Evolutionary conservation across 2,113 vertebrate species (phyloP).

Genomic region (Bagarius yarrelli): DNA sequence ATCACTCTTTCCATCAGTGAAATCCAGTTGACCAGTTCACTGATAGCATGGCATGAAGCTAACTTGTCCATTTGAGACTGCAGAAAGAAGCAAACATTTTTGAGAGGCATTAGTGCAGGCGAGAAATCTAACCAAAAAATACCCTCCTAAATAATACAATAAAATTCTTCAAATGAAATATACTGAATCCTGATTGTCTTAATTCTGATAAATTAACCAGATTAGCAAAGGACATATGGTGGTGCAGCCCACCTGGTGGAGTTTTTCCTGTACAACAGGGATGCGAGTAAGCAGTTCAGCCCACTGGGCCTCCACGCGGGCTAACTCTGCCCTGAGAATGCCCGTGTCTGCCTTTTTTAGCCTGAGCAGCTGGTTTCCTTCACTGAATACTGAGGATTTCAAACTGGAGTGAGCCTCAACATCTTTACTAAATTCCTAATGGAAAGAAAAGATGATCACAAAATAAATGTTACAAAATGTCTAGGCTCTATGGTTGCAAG

Average conservation of each 20-base stretch:
- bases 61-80: constrained; percentile 98
- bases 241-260: constrained; percentile 84
- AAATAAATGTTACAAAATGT: not conserved
- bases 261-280: constrained; percentile 90
- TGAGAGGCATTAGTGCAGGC: not conserved
- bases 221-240: constrained; percentile 36
- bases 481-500: not conserved
- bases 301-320: constrained; percentile 86
- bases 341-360: constrained; percentile 92
- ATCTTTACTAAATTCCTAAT: constrained; percentile 95
- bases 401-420: constrained; percentile 87
- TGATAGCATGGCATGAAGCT: constrained; percentile 90
- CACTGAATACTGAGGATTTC: constrained; percentile 85
- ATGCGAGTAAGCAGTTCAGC: constrained; percentile 85
- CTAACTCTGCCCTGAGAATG: constrained; percentile 80
- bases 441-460: not conserved
- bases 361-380: constrained; percentile 89
- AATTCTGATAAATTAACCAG: constrained; percentile 54
- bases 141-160: not conserved
- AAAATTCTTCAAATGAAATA: not conserved
- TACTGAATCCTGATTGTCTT: not conserved
- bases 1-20: constrained; percentile 89
- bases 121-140: not conserved
- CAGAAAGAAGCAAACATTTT: constrained; percentile 32
- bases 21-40: constrained; percentile 94